Conservation (phyloP, 2,888 invertebrate genomes). For the Ptychoptera contaminata region DNA sequence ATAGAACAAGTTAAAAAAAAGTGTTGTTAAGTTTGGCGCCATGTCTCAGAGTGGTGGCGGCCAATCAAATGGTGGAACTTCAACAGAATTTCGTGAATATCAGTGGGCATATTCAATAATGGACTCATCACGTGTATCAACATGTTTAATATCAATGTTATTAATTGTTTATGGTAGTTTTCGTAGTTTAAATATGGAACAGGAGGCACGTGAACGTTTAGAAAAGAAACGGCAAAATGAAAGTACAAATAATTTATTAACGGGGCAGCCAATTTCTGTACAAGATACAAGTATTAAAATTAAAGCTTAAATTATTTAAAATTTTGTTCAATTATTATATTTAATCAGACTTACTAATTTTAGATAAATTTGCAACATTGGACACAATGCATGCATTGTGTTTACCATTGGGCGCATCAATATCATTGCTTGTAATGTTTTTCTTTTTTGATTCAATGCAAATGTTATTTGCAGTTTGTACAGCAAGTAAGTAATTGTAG, state of each 20-base stretch:
- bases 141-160: slow-evolving; percentile 92
- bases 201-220: slow-evolving; percentile 74
- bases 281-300: slow-evolving; percentile 32
- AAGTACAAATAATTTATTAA: slow-evolving; percentile 30
- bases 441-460: slow-evolving; percentile 99
- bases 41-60: slow-evolving; percentile 9
- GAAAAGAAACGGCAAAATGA: slow-evolving; percentile 56
- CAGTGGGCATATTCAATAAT: slow-evolving; percentile 90
- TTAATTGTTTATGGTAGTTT: slow-evolving; percentile 96
- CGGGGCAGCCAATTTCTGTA: slow-evolving; percentile 26
- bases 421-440: slow-evolving; percentile 93
- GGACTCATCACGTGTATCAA: slow-evolving; percentile 94
- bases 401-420: slow-evolving; percentile 87
- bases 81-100: slow-evolving; percentile 41
- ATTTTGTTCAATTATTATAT: not conserved
- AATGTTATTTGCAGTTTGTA: slow-evolving; percentile 88
- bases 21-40: not conserved
- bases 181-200: slow-evolving; percentile 90
- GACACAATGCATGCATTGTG: slow-evolving; percentile 96
- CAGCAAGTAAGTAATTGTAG: slow-evolving; percentile 64
- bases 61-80: slow-evolving; percentile 5
- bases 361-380: slow-evolving; percentile 71
- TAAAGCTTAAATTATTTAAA: not conserved
- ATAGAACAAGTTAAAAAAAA: no score
- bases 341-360: slow-evolving; percentile 7